Base-by-base conservation (phyloP, 2,888 invertebrate genomes). In the Trissolcus brochymenae region DNA sequence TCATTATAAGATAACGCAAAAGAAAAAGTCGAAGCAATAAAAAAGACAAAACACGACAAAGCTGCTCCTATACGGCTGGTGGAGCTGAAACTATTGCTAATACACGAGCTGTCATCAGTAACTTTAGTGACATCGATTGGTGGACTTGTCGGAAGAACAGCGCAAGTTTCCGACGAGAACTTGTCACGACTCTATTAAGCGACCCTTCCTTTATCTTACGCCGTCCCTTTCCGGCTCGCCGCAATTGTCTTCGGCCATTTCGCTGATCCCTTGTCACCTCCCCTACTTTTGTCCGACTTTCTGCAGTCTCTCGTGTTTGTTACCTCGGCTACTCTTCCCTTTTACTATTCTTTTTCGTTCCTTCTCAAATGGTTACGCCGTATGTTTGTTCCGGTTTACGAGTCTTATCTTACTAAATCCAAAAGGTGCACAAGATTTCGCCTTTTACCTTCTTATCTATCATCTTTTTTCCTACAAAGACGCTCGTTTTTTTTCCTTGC, bases 181-280 rank as follows among this genome's bases (percentile, higher is more conserved):
- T 82, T 81, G 82, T 81, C 82, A 79, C 79, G 72, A 80, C 79
- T 81, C 79, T 81, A 80, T 82, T 82, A 82, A 81, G 75, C 71
- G 51, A 41, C 60, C 66, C 68, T 65, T 49, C 51, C 21, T 19
- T 59, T 40, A 56, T 56, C 60, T 54, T 21, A 41, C 60, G 55
- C 49, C 54, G 29, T 78, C 46, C 59, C 51, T 67, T 71, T 74
- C 55, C 67, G 55, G 41, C 59, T 66, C 7, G 53, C 68, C 66
- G 68, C 57, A 66, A 73, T 73, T 68, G 61, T 68, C 13, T 50
- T 43, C 29, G 53, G 54, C 73, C 68, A 68, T 65, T 78, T 78
- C 50, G 46, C 56, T 65, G 75, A 75, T 76, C 68, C 62, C 54
- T 21, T n/a, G 53, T 65, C 71, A 68, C 68, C 59, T 55, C 51